A percentile compares a stretch with the other conserved stretches of the same genome.
Conservation (phyloP, 2,797 vertebrate genomes). For the Sebastes oblongus region DNA sequence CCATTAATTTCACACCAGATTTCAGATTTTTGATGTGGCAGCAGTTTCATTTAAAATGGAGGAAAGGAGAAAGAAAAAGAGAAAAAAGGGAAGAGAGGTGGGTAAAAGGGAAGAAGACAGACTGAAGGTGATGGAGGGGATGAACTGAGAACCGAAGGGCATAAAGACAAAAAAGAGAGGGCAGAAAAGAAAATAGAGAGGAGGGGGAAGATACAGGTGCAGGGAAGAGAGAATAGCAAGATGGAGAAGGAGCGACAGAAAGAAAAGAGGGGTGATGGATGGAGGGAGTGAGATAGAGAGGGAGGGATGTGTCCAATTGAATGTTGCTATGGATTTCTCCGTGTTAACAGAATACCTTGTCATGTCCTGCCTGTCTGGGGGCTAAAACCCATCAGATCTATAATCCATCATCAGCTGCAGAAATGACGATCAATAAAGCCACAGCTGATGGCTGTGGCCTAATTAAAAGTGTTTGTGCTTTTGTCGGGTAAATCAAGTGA, state of each 20-base stretch:
- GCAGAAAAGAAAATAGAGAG: not conserved
- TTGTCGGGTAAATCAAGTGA: conserved; percentile 4
- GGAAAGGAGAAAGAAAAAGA: not conserved
- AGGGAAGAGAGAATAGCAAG: not conserved
- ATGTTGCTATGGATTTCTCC: conserved; percentile 48
- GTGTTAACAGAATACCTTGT: conserved; percentile 60
- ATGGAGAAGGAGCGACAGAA: not conserved
- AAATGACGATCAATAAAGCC: conserved; percentile 44
- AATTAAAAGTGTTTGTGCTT: conserved; percentile 25
- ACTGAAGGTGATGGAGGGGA: not conserved
- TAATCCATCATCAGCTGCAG: conserved; percentile 61
- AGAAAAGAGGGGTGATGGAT: conserved; percentile 36
- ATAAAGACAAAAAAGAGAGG: not conserved
- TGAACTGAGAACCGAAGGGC: not conserved
- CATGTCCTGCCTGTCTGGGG: conserved; percentile 38
- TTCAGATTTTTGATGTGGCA: not conserved
- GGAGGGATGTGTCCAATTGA: conserved; percentile 22
- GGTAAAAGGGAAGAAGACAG: not conserved
- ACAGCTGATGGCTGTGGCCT: conserved; percentile 16
- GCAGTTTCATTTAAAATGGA: not conserved
- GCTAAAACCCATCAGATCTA: conserved; percentile 57
- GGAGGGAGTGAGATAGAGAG: conserved; percentile 7
- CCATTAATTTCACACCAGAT: conserved; percentile 3
- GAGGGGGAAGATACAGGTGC: not conserved
- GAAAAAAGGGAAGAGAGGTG: not conserved